Evolutionary conservation across 1,140 invertebrate genomes (phyloP), one percentile per base, ranked within the genome.

Genomic region (Metaphire vulgaris): DNA sequence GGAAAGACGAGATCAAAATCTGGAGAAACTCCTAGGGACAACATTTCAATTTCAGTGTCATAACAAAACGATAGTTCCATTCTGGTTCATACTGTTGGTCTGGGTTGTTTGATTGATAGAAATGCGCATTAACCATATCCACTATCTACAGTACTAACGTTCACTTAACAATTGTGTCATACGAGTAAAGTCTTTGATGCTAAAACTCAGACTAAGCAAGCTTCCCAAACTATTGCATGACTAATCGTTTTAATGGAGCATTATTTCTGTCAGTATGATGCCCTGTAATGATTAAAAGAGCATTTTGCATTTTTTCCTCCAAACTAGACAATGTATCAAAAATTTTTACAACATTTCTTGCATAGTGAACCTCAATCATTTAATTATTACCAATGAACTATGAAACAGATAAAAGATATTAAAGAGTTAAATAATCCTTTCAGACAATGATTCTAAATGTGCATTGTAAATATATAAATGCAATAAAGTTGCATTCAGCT

Each of bases 1-100:
- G 33, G 33, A 69, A 76, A 76, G 1, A 73, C 70, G 1, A 76
- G 70, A 32, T 73, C 70, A 34, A 76, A 76, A 34, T 76, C 71
- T 31, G 30, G 33, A 1, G 41, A 56, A 6, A 56, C 41, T 6
- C 6, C 41, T 41, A 41, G 56, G 33, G 33, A 33, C 21, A 1
- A 73, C 33, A 14, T 2, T 34, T 28, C 16, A 15, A 41, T 6
- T 2, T 41, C 2, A 69, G n/a, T 69, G 29, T 69, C 12, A n/a
- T n/a, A n/a, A n/a, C n/a, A n/a, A n/a, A n/a, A n/a, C n/a, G n/a
- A n/a, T n/a, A n/a, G n/a, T n/a, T n/a, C n/a, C n/a, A n/a, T n/a
- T n/a, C n/a, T n/a, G n/a, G n/a, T n/a, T n/a, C n/a, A n/a, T n/a
- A n/a, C n/a, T n/a, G n/a, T n/a, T n/a, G n/a, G n/a, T n/a, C n/a